Conservation (phyloP, 2,113 vertebrate genomes). For the Theristicus caerulescens region DNA sequence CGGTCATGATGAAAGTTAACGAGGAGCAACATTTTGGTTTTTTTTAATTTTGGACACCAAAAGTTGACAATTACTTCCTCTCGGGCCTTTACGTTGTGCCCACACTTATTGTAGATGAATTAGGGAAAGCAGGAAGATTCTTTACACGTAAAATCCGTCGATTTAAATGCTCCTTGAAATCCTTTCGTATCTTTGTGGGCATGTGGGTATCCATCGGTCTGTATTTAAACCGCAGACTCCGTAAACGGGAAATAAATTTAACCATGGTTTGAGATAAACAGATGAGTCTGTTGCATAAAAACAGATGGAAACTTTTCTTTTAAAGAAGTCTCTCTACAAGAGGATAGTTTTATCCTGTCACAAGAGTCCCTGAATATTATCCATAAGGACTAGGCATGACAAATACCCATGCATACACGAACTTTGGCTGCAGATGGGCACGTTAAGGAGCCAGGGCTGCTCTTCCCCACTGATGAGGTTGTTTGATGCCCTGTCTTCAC, state of each 20-base stretch:
- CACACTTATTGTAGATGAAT: rapidly evolving
- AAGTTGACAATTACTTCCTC: not conserved
- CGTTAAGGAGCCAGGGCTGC: not conserved
- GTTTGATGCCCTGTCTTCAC: rapidly evolving
- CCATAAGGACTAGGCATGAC: not conserved
- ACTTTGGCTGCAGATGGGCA: not conserved
- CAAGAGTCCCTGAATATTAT: not conserved
- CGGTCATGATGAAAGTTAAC: not conserved
- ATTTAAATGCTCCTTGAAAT: not conserved
- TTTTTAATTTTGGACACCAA: not conserved
- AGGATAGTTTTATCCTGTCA: not conserved
- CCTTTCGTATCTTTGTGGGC: not conserved
- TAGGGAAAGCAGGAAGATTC: not conserved
- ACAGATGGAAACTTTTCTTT: not conserved
- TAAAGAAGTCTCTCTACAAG: not conserved
- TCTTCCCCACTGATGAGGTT: rapidly evolving
- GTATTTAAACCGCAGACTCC: not conserved
- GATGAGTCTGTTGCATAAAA: not conserved
- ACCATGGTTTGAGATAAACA: not conserved
- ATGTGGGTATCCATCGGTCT: not conserved
- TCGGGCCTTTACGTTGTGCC: not conserved
- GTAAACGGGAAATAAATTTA: not conserved
- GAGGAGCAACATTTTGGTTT: not conserved
- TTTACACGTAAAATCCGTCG: rapidly evolving
- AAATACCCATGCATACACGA: rapidly evolving